Evolutionary conservation across 2,797 vertebrate genomes (phyloP).

Genomic region (Rachycentron canadum): DNA sequence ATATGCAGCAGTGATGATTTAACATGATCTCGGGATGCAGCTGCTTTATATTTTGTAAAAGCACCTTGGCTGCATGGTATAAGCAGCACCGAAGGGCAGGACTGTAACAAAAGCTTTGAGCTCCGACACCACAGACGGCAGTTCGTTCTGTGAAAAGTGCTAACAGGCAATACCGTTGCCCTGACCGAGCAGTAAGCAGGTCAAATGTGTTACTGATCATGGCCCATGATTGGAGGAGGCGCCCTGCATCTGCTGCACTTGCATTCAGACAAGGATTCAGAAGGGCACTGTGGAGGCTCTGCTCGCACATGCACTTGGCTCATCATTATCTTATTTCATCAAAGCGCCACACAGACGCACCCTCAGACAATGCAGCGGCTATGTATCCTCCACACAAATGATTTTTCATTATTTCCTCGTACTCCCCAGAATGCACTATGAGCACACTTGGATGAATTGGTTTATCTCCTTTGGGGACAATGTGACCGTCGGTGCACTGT

Average conservation of each 20-base stretch:
- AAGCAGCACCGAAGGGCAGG: constrained; percentile 21
- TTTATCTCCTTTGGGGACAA: constrained; percentile 60
- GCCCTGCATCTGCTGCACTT: constrained; percentile 74
- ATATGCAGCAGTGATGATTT: not conserved
- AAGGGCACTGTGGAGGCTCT: constrained; percentile 57
- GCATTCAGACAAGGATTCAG: constrained; percentile 71
- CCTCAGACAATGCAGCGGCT: constrained; percentile 16
- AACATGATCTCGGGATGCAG: not conserved
- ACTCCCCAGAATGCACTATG: constrained; percentile 46
- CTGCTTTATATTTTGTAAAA: constrained; percentile 4
- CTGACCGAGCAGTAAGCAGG: constrained; percentile 73
- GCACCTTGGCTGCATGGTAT: constrained; percentile 5
- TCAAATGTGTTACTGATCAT: constrained; percentile 81
- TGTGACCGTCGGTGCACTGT: constrained; percentile 42
- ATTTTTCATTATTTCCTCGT: constrained; percentile 52
- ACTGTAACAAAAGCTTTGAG: constrained; percentile 54
- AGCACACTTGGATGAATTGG: constrained; percentile 58
- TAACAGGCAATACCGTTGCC: constrained; percentile 58
- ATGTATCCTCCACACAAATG: constrained; percentile 38
- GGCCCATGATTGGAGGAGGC: constrained; percentile 56
- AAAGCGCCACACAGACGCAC: constrained; percentile 17
- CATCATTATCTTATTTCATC: constrained; percentile 38
- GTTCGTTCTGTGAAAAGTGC: constrained; percentile 61
- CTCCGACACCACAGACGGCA: constrained; percentile 51
- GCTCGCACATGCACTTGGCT: constrained; percentile 6